Base-by-base conservation (phyloP, 2,113 vertebrate species). In the Microtus ochrogaster region DNA sequence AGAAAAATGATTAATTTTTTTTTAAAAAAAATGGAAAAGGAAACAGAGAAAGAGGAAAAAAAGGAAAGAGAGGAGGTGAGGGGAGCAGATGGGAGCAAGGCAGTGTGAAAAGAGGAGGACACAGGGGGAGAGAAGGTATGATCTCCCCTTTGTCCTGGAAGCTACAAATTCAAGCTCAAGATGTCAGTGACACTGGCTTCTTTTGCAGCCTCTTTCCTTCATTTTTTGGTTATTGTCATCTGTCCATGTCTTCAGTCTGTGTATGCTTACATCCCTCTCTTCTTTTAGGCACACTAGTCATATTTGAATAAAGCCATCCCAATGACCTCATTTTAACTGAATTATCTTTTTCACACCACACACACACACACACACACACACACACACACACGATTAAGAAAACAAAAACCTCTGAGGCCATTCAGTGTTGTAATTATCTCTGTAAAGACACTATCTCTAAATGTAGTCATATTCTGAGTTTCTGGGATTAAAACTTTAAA, bases 241-340 rank as follows among this genome's bases (percentile, higher is more conserved):
- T 28, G 33, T 12, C 33, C 41, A 10, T 87, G 63, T 47, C 87
- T 88, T 82, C 5, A 65, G 47, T 49, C 49, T 74, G 1, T 44
- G 30, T 10, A 4, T 9, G 10, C 22, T 63, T 63, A 24, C 84
- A 6, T 39, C n/a, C 70, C 33, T 33, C 52, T 91, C 76, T 39
- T 70, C 39, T 65, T 52, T 52, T 79, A 78, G 70, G 14, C n/a
- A 79, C 12, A 58, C 8, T 10, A 17, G 19, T 16, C 19, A 26
- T 84, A 33, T 13, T 63, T 44, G 33, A 72, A 49, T 65, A 81
- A 28, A 11, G 19, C 11, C 19, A 85, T 26, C 10, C 68, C 52
- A 44, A 33, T 26, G 6, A 76, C 13, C 33, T 93, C 24, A 91
- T 72, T 94, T 90, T 81, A 76, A 85, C 8, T 65, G 89, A 89